Evolutionary conservation across 2,888 invertebrate species (phyloP), one percentile per base, ranked within the genome.

Genomic region (Rhogogaster chlorosoma): DNA sequence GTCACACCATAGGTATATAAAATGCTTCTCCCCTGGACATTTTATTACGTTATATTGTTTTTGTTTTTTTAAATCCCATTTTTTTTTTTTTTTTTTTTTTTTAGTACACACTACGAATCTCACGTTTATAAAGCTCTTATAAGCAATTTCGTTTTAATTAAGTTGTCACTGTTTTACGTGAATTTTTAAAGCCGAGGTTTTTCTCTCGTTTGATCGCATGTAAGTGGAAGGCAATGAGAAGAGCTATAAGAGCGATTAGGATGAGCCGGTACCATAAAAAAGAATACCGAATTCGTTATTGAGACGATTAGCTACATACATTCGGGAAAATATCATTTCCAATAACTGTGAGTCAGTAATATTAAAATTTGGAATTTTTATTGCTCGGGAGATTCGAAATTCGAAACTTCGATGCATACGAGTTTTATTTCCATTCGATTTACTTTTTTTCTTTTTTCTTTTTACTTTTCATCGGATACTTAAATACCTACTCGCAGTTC

Each of bases 61-160:
- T 38, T 9, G 7, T 36, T n/a, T 70, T 70, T 15, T 70, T 6
- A 3, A 70, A 70, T 32, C 36, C 70, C 32, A 32, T 45, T 45
- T 42, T 49, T 10, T 7, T 7, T 49, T 15, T 49, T 10, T 49
- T 10, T 49, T 1, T 15, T 75, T 22, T 45, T 18, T 15, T 75
- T 22, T 45, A 22, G 75, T 70, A 70, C 10, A 32, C 12, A 32
- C 26, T n/a, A 26, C 29, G 36, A 70, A 70, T 70, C 70, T 70
- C 38, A 36, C n/a, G 12, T 64, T 64, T 4, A 15, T 29, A 26
- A 45, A 75, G n/a, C 75, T 75, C 45, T 45, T n/a, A n/a, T n/a
- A 45, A 75, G 45, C 75, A 75, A 75, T 75, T 75, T 29, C 9
- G 75, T 75, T 75, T 75, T 75, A 75, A 75, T 75, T 75, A 75